These are phyloP conservation scores for Argyra leucocephala DNA, from an alignment of 2,888 invertebrate species.

Conservation along the genomic window DNA sequence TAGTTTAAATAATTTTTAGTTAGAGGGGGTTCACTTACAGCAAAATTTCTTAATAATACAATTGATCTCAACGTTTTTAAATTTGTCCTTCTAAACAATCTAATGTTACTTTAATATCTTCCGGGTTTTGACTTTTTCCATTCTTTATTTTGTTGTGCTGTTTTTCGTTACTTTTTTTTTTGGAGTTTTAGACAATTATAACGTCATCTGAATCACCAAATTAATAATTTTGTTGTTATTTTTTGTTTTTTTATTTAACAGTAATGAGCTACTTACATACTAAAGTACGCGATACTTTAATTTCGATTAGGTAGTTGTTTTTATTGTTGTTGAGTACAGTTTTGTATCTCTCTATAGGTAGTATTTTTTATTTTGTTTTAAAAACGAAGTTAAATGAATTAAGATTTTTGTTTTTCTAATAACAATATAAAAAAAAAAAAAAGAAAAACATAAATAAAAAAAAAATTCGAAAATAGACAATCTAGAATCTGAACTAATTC, in stretches of 20 bases:
- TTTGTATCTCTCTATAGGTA: too few species aligned
- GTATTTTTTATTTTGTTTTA: not conserved
- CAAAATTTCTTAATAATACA: not conserved
- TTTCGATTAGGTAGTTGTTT: not conserved
- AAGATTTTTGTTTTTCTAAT: too few species aligned
- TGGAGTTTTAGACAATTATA: not conserved
- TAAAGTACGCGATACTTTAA: not conserved
- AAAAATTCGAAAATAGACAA: not conserved
- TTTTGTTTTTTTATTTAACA: not conserved
- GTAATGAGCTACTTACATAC: conserved; percentile 1
- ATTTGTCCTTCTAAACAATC: not conserved
- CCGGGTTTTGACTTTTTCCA: not conserved
- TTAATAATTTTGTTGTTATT: not conserved
- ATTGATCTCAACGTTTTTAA: not conserved
- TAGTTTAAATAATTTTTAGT: not conserved
- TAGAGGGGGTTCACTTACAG: not conserved
- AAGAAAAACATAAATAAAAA: too few species aligned
- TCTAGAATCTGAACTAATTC: conserved; percentile 3
- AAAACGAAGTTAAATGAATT: too few species aligned
- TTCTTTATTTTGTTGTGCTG: not conserved
- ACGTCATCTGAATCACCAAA: not conserved
- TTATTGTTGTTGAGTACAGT: not conserved
- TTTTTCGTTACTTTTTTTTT: not conserved
- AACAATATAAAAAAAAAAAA: too few species aligned
- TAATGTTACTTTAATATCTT: conserved; percentile 4